phyloP scores from a whole-genome alignment of 2,113 vertebrate species.

The Microcebus murinus region DNA sequence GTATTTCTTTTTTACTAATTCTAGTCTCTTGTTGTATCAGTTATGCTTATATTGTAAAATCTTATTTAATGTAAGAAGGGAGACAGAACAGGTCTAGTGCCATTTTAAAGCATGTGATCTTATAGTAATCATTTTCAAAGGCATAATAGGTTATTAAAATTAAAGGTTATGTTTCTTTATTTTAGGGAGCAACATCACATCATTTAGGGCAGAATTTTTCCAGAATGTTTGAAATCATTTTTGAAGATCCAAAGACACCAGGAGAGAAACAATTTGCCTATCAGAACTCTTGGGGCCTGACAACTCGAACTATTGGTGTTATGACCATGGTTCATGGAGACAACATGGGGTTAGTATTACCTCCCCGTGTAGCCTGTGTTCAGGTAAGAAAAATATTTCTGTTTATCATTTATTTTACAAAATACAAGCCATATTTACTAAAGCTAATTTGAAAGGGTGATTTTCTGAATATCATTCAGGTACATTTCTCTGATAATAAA shows the following conservation, averaged over 20 bases:
- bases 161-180: slow-evolving; percentile 6
- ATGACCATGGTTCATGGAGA: slow-evolving; percentile 99
- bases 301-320: slow-evolving; percentile 97
- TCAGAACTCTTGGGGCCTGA: slow-evolving; percentile 98
- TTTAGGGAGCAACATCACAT: slow-evolving; percentile 96
- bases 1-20: not conserved
- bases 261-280: slow-evolving; percentile 97
- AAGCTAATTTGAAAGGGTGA: not conserved
- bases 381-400: slow-evolving; percentile 88
- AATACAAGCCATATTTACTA: not conserved
- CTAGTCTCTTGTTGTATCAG: not conserved
- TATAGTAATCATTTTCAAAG: not conserved
- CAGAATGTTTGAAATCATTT: slow-evolving; percentile 97
- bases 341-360: slow-evolving; percentile 96
- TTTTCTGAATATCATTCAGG: not conserved
- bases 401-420: not conserved
- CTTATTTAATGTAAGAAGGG: not conserved
- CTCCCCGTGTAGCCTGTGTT: slow-evolving; percentile 94
- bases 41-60: not conserved
- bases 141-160: not conserved
- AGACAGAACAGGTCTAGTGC: not conserved
- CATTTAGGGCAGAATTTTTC: slow-evolving; percentile 99
- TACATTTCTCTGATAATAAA: not conserved
- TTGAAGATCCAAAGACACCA: slow-evolving; percentile 96
- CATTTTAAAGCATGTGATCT: not conserved